Evolutionary conservation across 2,888 invertebrate species (phyloP).

Genomic region (Acleris literana): DNA sequence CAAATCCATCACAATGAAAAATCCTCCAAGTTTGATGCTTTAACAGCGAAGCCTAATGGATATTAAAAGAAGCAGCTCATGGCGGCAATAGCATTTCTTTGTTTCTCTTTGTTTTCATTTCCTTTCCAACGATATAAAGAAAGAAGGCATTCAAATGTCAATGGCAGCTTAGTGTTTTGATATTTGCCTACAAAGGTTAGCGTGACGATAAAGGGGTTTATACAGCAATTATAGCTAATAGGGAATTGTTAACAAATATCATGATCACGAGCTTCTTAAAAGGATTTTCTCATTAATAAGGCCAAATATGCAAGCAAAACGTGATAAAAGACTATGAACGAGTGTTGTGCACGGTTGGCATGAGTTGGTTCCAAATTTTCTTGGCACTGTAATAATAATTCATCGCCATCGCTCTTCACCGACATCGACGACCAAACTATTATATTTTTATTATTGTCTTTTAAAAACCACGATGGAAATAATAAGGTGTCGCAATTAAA

Average conservation of each 20-base stretch:
- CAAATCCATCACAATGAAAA: not conserved
- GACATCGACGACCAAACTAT: slow-evolving; percentile 9
- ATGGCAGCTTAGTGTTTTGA: slow-evolving; percentile 21
- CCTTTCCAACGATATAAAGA: slow-evolving; percentile 20
- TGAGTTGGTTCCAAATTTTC: slow-evolving; percentile 1
- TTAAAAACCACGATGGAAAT: not conserved
- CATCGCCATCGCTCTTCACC: not conserved
- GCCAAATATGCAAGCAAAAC: not conserved
- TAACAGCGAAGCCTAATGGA: slow-evolving; percentile 14
- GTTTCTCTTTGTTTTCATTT: slow-evolving; percentile 22
- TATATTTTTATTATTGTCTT: not conserved
- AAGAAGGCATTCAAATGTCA: slow-evolving; percentile 30
- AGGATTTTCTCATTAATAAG: not conserved
- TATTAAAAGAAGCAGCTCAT: slow-evolving; percentile 17
- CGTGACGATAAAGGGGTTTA: slow-evolving; percentile 10
- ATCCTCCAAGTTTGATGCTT: slow-evolving; percentile 4
- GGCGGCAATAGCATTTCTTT: slow-evolving; percentile 14
- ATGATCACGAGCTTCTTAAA: not conserved
- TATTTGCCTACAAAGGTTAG: slow-evolving; percentile 22
- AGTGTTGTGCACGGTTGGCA: not conserved
- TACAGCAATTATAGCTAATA: slow-evolving; percentile 7
- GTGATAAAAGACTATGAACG: slow-evolving; percentile 9
- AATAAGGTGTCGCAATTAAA: not conserved
- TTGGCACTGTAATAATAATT: not conserved
- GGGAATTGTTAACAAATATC: not conserved